Conservation (phyloP, 2,113 vertebrate species). For the Sylvietta virens region DNA sequence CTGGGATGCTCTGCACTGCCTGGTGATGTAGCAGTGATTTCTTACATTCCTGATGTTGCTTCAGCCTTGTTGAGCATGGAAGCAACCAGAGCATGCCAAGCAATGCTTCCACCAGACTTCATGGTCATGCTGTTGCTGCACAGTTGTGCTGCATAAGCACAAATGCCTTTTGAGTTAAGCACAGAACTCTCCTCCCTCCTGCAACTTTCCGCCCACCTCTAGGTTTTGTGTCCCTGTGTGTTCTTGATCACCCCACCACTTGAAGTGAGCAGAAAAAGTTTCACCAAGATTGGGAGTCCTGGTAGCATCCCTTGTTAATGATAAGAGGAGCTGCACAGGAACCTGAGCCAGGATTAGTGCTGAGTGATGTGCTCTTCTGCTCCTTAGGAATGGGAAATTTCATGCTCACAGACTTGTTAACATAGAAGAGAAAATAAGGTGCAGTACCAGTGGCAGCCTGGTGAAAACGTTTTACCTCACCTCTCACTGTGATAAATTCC, state of each 20-base stretch:
- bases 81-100: background rate
- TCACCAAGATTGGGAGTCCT: background rate
- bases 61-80: background rate
- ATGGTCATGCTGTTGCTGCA: background rate
- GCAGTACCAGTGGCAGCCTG: background rate
- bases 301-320: background rate
- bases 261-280: background rate
- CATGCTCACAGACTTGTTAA: background rate
- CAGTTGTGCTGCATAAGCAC: background rate
- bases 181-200: background rate
- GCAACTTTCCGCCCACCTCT: background rate
- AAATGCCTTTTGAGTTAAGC: background rate
- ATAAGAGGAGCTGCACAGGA: background rate
- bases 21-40: background rate
- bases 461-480: background rate
- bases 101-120: background rate
- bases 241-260: background rate
- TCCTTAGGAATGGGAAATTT: background rate
- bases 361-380: background rate
- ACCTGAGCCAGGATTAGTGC: background rate
- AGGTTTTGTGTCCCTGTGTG: background rate
- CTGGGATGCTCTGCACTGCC: background rate
- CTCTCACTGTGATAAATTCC: background rate
- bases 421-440: background rate
- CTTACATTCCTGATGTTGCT: background rate